A percentile compares a stretch with the other conserved stretches of the same genome.
These are phyloP conservation scores for Machimus atricapillus DNA, from an alignment of 2,888 invertebrate genomes.

Conservation along the genomic window DNA sequence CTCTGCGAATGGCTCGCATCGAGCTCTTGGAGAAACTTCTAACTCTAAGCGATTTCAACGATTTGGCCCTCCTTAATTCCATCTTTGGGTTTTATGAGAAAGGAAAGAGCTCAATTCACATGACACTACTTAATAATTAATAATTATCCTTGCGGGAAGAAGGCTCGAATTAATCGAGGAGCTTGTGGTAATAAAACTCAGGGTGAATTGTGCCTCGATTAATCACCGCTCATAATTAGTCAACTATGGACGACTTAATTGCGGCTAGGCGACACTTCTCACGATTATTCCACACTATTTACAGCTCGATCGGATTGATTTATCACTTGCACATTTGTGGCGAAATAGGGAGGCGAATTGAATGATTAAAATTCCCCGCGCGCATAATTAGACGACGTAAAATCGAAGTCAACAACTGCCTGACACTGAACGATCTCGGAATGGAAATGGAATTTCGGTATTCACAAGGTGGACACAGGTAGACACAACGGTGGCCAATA, in stretches of 20 bases:
- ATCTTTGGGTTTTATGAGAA: constrained; percentile 48
- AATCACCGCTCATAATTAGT: constrained; percentile 21
- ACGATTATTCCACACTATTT: background rate
- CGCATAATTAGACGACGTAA: constrained; percentile 2
- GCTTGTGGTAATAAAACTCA: constrained; percentile 5
- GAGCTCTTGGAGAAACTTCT: constrained; percentile 54
- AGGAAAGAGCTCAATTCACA: background rate
- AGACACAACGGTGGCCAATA: background rate
- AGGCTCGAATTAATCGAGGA: background rate
- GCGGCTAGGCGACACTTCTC: background rate
- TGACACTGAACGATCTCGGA: background rate
- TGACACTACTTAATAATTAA: background rate
- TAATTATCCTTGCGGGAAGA: background rate
- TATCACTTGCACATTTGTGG: background rate
- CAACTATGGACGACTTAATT: constrained; percentile 22
- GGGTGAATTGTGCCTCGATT: constrained; percentile 3
- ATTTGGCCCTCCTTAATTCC: constrained; percentile 55
- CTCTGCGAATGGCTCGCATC: constrained; percentile 52
- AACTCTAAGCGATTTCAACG: constrained; percentile 54
- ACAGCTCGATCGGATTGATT: background rate
- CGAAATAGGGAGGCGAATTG: background rate
- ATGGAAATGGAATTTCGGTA: constrained; percentile 27
- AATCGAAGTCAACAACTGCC: constrained; percentile 5
- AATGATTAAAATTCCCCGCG: background rate
- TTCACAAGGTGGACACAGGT: constrained; percentile 15